Evolutionary conservation across 1,140 invertebrate species (phyloP).

Genomic region (Solen grandis): DNA sequence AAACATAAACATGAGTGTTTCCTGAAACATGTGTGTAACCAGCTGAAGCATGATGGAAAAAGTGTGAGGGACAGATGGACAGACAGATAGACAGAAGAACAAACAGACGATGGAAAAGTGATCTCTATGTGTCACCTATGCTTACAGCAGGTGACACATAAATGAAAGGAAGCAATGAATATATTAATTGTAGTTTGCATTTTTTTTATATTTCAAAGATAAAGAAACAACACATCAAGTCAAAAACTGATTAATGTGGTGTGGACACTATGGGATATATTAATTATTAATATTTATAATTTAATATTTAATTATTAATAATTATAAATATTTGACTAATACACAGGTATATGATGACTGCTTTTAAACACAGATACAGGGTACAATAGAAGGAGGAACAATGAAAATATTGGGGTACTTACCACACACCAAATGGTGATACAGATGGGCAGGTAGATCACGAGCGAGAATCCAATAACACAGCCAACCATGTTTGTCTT

Average conservation of each 20-base stretch:
- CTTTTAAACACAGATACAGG: background rate
- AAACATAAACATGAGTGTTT: no score
- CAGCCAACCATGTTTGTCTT: conserved; percentile 52
- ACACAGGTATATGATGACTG: background rate
- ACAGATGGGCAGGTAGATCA: conserved; percentile 39
- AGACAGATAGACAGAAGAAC: no score
- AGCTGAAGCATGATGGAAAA: no score
- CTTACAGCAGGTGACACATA: no score
- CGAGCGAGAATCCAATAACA: conserved; percentile 39
- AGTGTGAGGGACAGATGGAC: no score
- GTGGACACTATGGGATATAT: background rate
- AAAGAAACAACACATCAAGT: no score
- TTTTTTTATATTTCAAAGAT: no score
- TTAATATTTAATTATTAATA: background rate
- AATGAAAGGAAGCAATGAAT: no score
- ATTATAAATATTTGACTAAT: background rate
- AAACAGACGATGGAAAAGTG: no score
- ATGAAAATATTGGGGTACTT: conserved; percentile 8
- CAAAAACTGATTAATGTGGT: background rate
- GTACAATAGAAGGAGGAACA: background rate
- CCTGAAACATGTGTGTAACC: no score
- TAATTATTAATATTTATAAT: background rate
- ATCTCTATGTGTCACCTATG: no score
- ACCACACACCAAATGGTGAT: conserved; percentile 41
- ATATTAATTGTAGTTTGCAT: no score